These are phyloP conservation scores for Fundulus diaphanus DNA, from an alignment of 2,797 vertebrate species.

Conservation along the genomic window DNA sequence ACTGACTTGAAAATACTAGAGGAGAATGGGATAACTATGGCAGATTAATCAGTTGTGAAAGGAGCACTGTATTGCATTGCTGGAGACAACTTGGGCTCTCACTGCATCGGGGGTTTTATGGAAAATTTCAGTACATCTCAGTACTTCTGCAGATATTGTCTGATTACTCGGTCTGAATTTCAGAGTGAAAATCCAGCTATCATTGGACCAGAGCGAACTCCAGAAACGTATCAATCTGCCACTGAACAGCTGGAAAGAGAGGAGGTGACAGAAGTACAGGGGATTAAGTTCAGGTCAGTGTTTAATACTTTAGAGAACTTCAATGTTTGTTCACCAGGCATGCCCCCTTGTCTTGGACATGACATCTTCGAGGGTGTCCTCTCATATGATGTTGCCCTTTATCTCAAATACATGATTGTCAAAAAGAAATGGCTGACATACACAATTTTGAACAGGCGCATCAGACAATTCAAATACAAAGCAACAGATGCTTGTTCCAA, in stretches of 20 bases:
- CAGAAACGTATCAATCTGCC: conserved; percentile 3
- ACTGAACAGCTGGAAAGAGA: conserved; percentile 12
- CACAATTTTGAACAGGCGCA: conserved; percentile 10
- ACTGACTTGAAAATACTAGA: conserved; percentile 35
- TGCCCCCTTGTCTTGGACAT: conserved; percentile 24
- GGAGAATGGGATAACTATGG: conserved; percentile 17
- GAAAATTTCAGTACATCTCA: neutral
- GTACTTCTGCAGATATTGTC: conserved; percentile 24
- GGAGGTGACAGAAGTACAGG: conserved; percentile 7
- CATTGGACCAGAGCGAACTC: neutral
- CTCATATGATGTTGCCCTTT: conserved; percentile 14
- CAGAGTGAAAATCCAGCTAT: conserved; percentile 5
- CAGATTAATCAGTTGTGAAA: too few species aligned
- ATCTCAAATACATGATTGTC: neutral
- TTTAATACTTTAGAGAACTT: conserved; percentile 23
- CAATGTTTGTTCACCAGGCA: conserved; percentile 16
- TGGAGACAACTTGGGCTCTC: too few species aligned
- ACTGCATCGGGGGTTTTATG: too few species aligned
- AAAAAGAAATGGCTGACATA: conserved; percentile 17
- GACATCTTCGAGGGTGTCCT: conserved; percentile 28
- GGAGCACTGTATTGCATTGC: too few species aligned
- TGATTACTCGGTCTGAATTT: neutral
- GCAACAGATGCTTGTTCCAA: conserved; percentile 11
- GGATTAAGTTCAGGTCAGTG: conserved; percentile 17
- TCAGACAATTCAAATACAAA: conserved; percentile 21